Evolutionary conservation across 1,140 invertebrate species (phyloP).

Genomic region (Diabrotica undecimpunctata): DNA sequence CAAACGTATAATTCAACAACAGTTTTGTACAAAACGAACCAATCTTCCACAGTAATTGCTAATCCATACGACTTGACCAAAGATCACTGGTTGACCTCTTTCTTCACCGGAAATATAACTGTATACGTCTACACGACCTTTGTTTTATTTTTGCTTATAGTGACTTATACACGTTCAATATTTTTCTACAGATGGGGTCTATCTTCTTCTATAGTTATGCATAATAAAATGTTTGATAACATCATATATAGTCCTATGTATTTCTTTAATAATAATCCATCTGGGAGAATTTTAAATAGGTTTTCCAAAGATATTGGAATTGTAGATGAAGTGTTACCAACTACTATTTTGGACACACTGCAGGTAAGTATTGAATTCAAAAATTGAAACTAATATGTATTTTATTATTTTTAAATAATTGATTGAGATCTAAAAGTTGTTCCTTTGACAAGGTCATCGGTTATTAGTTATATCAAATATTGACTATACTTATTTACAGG

Average conservation of each 20-base stretch:
- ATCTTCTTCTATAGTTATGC: constrained; percentile 57
- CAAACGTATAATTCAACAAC: neutral
- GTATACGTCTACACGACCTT: constrained; percentile 41
- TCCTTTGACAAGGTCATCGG: too few relatives aligned
- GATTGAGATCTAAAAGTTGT: too few relatives aligned
- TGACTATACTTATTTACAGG: too few relatives aligned
- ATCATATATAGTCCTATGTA: constrained; percentile 77
- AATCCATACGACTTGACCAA: constrained; percentile 79
- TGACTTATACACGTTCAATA: constrained; percentile 60
- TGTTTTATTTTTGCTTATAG: constrained; percentile 43
- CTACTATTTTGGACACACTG: constrained; percentile 69
- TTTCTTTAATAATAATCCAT: constrained; percentile 86
- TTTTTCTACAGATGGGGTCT: constrained; percentile 74
- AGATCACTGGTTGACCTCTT: constrained; percentile 64
- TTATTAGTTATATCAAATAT: too few relatives aligned
- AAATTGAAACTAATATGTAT: too few relatives aligned
- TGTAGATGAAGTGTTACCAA: constrained; percentile 79
- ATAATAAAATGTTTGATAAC: constrained; percentile 79
- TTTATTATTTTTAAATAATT: neutral
- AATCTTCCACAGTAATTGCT: neutral
- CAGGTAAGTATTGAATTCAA: constrained; percentile 56
- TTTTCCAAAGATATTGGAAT: constrained; percentile 74
- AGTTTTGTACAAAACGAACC: neutral
- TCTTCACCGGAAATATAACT: constrained; percentile 26
- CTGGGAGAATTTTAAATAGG: constrained; percentile 70